Percentiles rank a stretch among this genome's conserved stretches.
Evolutionary conservation across 2,888 invertebrate genomes (phyloP).

Genomic region (Tiliacea aurago): DNA sequence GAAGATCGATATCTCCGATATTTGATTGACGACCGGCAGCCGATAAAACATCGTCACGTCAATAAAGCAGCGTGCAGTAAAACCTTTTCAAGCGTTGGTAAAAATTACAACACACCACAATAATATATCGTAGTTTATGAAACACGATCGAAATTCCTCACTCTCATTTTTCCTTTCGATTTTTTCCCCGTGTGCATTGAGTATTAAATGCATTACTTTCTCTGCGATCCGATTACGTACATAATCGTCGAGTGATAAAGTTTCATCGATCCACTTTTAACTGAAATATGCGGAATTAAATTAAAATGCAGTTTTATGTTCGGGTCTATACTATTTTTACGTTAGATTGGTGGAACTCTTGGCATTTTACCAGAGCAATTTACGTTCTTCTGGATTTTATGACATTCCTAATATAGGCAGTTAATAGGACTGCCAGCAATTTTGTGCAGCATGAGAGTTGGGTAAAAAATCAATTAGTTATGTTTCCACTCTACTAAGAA

Average conservation of each 20-base stretch:
- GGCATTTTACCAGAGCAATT: slow-evolving; percentile 17
- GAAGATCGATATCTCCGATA: slow-evolving; percentile 65
- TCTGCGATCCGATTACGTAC: slow-evolving; percentile 84
- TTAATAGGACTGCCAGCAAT: slow-evolving; percentile 5
- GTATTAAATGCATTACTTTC: slow-evolving; percentile 86
- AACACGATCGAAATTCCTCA: slow-evolving; percentile 83
- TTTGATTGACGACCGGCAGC: slow-evolving; percentile 66
- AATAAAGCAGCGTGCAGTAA: slow-evolving; percentile 71
- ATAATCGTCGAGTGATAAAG: slow-evolving; percentile 75
- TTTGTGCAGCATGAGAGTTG: neutral
- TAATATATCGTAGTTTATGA: slow-evolving; percentile 78
- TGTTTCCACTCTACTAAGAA: neutral
- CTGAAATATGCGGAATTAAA: slow-evolving; percentile 72
- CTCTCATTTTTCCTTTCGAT: slow-evolving; percentile 85
- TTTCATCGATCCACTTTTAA: slow-evolving; percentile 75
- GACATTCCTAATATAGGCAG: neutral
- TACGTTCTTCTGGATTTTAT: slow-evolving; percentile 29
- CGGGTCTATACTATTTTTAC: slow-evolving; percentile 39
- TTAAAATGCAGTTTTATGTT: slow-evolving; percentile 50
- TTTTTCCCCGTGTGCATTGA: slow-evolving; percentile 77
- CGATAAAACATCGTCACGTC: slow-evolving; percentile 67
- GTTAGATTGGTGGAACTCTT: slow-evolving; percentile 40
- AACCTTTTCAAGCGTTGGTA: slow-evolving; percentile 76
- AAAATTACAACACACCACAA: slow-evolving; percentile 74
- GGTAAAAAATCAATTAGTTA: neutral